Base-by-base conservation (phyloP, 2,797 vertebrate species). In the Notoglanidium macrostoma region DNA sequence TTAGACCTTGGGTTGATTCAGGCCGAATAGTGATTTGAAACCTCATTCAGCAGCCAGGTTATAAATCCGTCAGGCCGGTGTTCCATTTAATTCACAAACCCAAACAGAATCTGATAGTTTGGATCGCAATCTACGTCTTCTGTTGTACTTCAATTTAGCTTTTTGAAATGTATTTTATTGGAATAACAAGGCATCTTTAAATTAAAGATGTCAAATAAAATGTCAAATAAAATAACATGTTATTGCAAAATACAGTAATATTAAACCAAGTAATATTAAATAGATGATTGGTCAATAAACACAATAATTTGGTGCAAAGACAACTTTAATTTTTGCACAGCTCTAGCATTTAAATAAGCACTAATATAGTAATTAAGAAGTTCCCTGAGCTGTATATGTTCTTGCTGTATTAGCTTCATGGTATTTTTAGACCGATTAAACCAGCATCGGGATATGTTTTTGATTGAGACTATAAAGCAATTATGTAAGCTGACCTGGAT, bases 11-110 rank as follows among this genome's bases (percentile, higher is more conserved):
- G 32, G 35, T 46, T 55, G 51, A 83, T 67, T 77, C n/a, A 59
- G 79, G 51, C 15, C 72, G 59, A 68, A 86, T 8, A 55, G 8
- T 55, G 79, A 86, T 78, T 83, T 86, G 19, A 77, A 55, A 83
- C 17, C 32, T 63, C 44, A 9, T 76, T 72, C 63, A 10, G 44
- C 14, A 49, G 35, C 6, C 40, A 61, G 57, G 67, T 59, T 26
- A 7, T 29, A 51, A 81, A 73, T 57, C 46, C 10, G 17, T 19
- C 10, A 32, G 40, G 19, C n/a, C 8, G 8, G 15, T 79, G 61
- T 70, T 46, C 44, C 21, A 29, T 80, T 78, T 73, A 63, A 40
- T 59, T 61, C 7, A 61, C 8, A 67, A 63, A 76, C 35, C 40
- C 2, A 59, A 65, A 40, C 8, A 77, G 21, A 10, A 76, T 29